Conservation (phyloP, 2,113 vertebrate species). For the Brienomyrus brachyistius region DNA sequence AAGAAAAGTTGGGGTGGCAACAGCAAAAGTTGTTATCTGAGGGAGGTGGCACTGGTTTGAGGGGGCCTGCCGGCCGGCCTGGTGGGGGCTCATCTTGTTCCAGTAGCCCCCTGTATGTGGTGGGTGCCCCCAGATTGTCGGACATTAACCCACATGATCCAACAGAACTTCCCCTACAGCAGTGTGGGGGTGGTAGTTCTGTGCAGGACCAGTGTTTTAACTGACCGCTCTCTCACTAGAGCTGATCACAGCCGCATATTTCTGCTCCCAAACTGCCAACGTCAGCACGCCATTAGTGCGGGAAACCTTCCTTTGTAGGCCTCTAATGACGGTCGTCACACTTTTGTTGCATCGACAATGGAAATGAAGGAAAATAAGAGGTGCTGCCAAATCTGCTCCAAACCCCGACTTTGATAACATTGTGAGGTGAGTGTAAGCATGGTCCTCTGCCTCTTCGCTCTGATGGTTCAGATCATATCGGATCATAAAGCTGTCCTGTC, state of each 20-base stretch:
- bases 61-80: background rate
- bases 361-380: slow-evolving; percentile 60
- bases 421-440: slow-evolving; percentile 27
- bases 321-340: slow-evolving; percentile 74
- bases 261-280: slow-evolving; percentile 74
- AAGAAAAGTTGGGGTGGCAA: background rate
- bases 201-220: background rate
- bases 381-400: slow-evolving; percentile 47
- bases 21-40: background rate
- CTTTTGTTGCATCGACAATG: slow-evolving; percentile 55
- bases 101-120: background rate
- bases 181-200: background rate
- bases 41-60: background rate
- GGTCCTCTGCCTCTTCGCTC: slow-evolving; percentile 30
- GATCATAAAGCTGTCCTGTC: slow-evolving; percentile 32
- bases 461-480: slow-evolving; percentile 42
- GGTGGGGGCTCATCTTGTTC: background rate
- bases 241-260: slow-evolving; percentile 77
- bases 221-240: slow-evolving; percentile 53
- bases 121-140: background rate
- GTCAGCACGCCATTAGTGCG: slow-evolving; percentile 80
- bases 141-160: background rate
- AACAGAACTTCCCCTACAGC: background rate
- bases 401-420: slow-evolving; percentile 40
- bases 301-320: slow-evolving; percentile 82